Evolutionary conservation across 2,888 invertebrate genomes (phyloP), one percentile per base, ranked within the genome.

Genomic region (Xestia ashworthii): DNA sequence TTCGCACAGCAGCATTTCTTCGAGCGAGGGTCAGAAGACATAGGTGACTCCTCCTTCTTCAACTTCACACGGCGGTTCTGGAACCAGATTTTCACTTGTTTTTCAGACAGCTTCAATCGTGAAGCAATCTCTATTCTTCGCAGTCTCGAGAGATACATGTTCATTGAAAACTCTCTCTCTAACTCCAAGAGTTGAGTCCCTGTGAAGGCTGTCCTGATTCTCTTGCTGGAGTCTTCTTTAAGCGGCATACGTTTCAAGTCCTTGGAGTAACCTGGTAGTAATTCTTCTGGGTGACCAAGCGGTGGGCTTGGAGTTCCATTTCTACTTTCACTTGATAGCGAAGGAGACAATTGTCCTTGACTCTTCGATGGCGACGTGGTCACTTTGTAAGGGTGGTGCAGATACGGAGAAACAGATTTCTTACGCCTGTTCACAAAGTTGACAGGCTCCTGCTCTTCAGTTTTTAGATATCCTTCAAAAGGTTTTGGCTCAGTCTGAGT

Each of bases 21-120:
- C 0, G 90, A 88, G 46, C 93, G 93, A 0, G 93, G 92, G 3
- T 94, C 94, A 0, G 90, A 83, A 12, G 89, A 84, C 87, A 93
- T 86, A 0, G 98, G 98, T 12, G 97, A 95, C 90, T 98, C 98
- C 86, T 99, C 99, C 91, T 99, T 99, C 97, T 99, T 99, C 94
- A 98, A 97, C 93, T 99, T 99, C 0, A 99, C 99, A 4, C 99
- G 97, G 11, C 99, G 97, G 94, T 99, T 99, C 93, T 99, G 99
- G 95, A 99, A 99, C 99, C 99, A 99, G 87, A 98, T 98, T 94
- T 98, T 99, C 84, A 99, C 99, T 96, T 99, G 99, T 92, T 99
- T 99, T 94, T 99, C 99, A 0, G 99, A 99, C 0, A 99, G 95
- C 71, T 98, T 97, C 80, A 99, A 94, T 85, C 98, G 98, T 48